phyloP scores from a whole-genome alignment of 2,113 vertebrate species.

The Monopterus albus region DNA sequence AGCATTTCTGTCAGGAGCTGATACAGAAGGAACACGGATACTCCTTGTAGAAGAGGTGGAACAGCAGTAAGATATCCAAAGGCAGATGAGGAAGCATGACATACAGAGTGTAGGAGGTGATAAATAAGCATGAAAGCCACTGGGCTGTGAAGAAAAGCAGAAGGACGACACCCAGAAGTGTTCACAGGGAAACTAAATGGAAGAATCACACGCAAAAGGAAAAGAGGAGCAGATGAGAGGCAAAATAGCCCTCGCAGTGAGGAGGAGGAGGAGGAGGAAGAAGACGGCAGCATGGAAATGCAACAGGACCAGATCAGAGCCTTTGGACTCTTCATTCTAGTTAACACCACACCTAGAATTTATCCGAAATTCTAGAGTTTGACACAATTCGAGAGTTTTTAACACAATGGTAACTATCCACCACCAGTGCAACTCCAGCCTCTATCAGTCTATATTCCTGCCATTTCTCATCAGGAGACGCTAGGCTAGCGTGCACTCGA shows the following conservation, averaged over 20 bases:
- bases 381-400: conserved; percentile 58
- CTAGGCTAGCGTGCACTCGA: conserved; percentile 50
- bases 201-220: conserved; percentile 50
- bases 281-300: conserved; percentile 62
- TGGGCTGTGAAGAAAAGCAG: conserved; percentile 32
- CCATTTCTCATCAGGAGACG: conserved; percentile 45
- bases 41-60: conserved; percentile 37
- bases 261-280: conserved; percentile 21
- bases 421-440: conserved; percentile 67
- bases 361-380: conserved; percentile 56
- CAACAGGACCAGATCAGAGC: conserved; percentile 80
- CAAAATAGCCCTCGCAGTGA: conserved; percentile 15
- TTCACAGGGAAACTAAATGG: conserved; percentile 46
- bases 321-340: conserved; percentile 79
- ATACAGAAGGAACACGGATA: conserved; percentile 54
- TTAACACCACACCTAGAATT: conserved; percentile 72
- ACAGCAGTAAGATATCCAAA: conserved; percentile 34
- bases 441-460: conserved; percentile 69
- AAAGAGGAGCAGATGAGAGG: conserved; percentile 34
- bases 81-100: conserved; percentile 61
- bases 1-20: conserved; percentile 60
- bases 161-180: conserved; percentile 57
- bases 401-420: conserved; percentile 62
- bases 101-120: conserved; percentile 52
- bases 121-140: conserved; percentile 59